phyloP scores from a whole-genome alignment of 2,888 invertebrate genomes.

The Idaea aversata region DNA sequence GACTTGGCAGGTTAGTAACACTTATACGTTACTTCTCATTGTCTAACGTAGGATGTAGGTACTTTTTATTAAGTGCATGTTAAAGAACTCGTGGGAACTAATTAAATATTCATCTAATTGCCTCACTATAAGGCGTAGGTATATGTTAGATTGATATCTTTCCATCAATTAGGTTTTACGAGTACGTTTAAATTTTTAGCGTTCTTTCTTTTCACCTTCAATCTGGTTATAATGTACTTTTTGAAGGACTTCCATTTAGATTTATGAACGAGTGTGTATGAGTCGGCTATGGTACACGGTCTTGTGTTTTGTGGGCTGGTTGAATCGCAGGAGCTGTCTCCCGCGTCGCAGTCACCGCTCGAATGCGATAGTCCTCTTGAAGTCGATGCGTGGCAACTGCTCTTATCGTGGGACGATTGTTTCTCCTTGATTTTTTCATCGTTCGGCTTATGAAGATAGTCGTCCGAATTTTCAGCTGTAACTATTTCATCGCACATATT shows the following conservation, averaged over 20 bases:
- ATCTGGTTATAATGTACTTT: slow-evolving; percentile 38
- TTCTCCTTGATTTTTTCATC: slow-evolving; percentile 27
- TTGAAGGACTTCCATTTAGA: slow-evolving; percentile 54
- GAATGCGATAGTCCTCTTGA: slow-evolving; percentile 52
- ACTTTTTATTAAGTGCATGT: slow-evolving; percentile 3
- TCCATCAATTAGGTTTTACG: slow-evolving; percentile 17
- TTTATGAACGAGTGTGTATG: slow-evolving; percentile 42
- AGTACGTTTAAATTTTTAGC: slow-evolving; percentile 16
- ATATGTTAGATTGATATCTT: neutral
- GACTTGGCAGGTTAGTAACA: slow-evolving; percentile 86
- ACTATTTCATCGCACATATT: slow-evolving; percentile 23
- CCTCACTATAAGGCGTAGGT: neutral
- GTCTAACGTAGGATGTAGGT: neutral
- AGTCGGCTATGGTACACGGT: slow-evolving; percentile 56
- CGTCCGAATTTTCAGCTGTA: slow-evolving; percentile 17
- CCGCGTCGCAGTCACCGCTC: slow-evolving; percentile 48
- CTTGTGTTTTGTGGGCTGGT: slow-evolving; percentile 34
- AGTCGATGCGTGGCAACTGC: slow-evolving; percentile 52
- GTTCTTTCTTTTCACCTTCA: slow-evolving; percentile 34
- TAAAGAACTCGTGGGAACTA: slow-evolving; percentile 24
- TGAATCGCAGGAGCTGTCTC: slow-evolving; percentile 47
- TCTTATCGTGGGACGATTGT: slow-evolving; percentile 38
- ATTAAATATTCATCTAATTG: neutral
- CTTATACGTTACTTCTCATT: neutral
- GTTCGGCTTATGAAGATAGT: slow-evolving; percentile 3